Percentiles rank a stretch among this genome's conserved stretches.
Evolutionary conservation across 2,888 invertebrate genomes (phyloP).

Genomic region (Drosophila tanythrix): DNA sequence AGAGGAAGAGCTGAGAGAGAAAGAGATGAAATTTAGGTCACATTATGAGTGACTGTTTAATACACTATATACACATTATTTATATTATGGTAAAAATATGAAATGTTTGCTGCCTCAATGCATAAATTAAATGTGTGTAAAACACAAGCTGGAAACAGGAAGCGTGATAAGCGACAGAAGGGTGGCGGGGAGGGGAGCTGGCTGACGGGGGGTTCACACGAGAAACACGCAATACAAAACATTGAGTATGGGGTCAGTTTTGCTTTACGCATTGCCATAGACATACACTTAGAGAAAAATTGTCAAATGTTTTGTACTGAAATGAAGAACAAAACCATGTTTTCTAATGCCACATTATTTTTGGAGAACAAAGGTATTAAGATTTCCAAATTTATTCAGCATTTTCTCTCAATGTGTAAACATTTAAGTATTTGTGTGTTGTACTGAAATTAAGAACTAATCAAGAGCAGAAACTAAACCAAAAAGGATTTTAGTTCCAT

Average conservation of each 20-base stretch:
- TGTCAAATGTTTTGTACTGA: background rate
- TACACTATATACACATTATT: conserved; percentile 1
- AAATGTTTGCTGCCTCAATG: conserved; percentile 34
- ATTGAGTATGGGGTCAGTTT: conserved; percentile 40
- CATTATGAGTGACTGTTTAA: conserved; percentile 34
- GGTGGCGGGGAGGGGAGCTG: background rate
- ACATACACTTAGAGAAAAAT: background rate
- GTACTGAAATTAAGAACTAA: background rate
- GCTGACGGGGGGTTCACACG: background rate
- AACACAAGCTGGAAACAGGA: conserved; percentile 31
- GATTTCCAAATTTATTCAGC: background rate
- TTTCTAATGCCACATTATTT: background rate
- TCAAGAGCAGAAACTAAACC: background rate
- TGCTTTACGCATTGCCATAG: conserved; percentile 17
- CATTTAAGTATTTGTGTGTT: background rate
- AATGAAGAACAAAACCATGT: background rate
- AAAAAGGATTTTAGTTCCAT: background rate
- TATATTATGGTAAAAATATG: conserved; percentile 16
- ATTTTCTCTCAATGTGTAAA: background rate
- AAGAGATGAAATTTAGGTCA: conserved; percentile 33
- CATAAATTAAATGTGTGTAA: conserved; percentile 27
- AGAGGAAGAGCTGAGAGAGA: background rate
- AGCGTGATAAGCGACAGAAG: conserved; percentile 19
- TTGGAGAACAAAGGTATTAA: background rate
- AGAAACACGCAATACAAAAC: conserved; percentile 51